Base-by-base conservation (phyloP, 1,140 invertebrate genomes). In the Magallana ariakensis region DNA sequence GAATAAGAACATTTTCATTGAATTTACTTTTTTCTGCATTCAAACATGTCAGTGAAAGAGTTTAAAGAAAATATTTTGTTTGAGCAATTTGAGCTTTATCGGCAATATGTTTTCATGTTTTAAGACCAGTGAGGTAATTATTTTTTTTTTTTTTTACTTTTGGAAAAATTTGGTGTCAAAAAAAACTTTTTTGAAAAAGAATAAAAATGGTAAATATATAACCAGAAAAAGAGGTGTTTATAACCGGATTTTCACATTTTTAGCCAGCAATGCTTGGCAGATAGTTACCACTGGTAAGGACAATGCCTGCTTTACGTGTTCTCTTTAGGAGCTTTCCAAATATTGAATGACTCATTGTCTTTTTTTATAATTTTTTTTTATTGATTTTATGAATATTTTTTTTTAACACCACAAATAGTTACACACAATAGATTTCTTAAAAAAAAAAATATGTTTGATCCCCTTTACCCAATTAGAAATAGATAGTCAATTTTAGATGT, bases 201-300 rank as follows among this genome's bases (percentile, higher is more conserved):
- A 46, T 46, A 46, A 46, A 46, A 46, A 46, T 46, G 33, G 33
- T 46, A 46, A 46, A 46, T n/a, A n/a, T n/a, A n/a, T 46, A 46
- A 46, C 33, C 33, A 46, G 33, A 46, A 46, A 46, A 46, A 46
- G 3, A 46, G 33, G 33, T 46, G 33, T 26, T 70, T 22, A 75
- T 26, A 46, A 46, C 19, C 19, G 33, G 66, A 26, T 75, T 75
- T 75, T 75, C 66, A 75, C 22, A 26, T 75, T 75, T 46, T 75
- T 75, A 75, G 66, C 66, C 66, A 75, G 66, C 66, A 26, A 75
- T 75, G 66, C 66, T 75, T 22, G 66, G 66, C 66, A 75, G 66
- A 75, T 75, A 75, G 22, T 75, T 26, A 75, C 33, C 6, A 26
- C 19, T 75, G 66, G 66, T 75, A 75, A 75, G 66, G 22, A 75